Conservation (phyloP, 1,140 invertebrate genomes). For the Lethrus apterus region DNA sequence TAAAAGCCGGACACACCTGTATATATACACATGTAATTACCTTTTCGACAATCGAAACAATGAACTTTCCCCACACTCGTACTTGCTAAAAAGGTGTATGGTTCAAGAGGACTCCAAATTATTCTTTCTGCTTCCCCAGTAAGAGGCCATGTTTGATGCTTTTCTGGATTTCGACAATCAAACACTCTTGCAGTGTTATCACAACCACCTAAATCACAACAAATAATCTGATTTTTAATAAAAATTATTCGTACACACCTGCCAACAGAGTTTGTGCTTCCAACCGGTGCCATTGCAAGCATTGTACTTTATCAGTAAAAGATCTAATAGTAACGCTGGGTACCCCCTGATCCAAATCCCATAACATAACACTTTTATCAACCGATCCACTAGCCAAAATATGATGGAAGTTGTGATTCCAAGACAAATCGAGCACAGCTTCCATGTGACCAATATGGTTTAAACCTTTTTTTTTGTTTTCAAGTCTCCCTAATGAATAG, state of each 20-base stretch:
- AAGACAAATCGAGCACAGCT: constrained; percentile 84
- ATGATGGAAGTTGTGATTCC: constrained; percentile 77
- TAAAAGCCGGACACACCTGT: no score
- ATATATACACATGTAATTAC: constrained; percentile 27
- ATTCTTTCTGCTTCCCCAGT: constrained; percentile 81
- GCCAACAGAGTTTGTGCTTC: constrained; percentile 74
- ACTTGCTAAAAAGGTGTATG: constrained; percentile 67
- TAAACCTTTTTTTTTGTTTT: constrained; percentile 67
- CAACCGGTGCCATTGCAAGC: constrained; percentile 78
- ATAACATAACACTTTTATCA: constrained; percentile 80
- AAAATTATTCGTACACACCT: constrained; percentile 43
- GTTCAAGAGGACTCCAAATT: constrained; percentile 72
- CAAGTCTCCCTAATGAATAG: constrained; percentile 69
- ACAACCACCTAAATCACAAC: constrained; percentile 40
- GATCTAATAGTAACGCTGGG: constrained; percentile 64
- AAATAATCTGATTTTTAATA: background rate
- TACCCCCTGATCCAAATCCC: constrained; percentile 79
- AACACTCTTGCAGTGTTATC: constrained; percentile 63
- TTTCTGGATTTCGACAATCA: constrained; percentile 66
- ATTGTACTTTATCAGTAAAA: constrained; percentile 78
- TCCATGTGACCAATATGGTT: constrained; percentile 72
- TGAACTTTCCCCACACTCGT: constrained; percentile 73
- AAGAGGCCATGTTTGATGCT: constrained; percentile 61
- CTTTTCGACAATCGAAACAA: constrained; percentile 69
- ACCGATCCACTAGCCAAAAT: constrained; percentile 87